Evolutionary conservation across 2,888 invertebrate genomes (phyloP), one percentile per base, ranked within the genome.

Genomic region (Andrena dorsata): DNA sequence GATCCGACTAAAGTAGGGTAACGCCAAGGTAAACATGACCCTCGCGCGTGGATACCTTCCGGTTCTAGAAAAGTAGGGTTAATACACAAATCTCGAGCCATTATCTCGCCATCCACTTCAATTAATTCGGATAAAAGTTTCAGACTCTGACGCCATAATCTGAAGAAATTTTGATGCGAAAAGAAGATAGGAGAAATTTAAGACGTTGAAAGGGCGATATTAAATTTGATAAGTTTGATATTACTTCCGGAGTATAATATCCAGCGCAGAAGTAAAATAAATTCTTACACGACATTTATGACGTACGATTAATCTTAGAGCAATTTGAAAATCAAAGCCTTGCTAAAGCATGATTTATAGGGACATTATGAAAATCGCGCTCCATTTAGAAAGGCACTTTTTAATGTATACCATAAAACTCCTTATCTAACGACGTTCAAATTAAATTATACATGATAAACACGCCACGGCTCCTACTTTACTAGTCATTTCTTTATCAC

Each of bases 1-100:
- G 41, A 49, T 7, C 53, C 20, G 26, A 26, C 41, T n/a, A 61
- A 69, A 79, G 65, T 70, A 70, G 68, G 47, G n/a, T 58, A 69
- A 26, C 58, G 58, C 41, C 32, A 76, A 47, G 53, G 76, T 68
- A 82, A 82, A 81, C 64, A 76, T 69, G 53, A 73, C 47, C 56
- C 60, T 76, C 49, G 13, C n/a, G 8, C 28, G 5, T 26, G 71
- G 65, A 76, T 80, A 49, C 28, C n/a, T 26, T 23, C 28, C 3
- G 1, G 47, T 35, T 49, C 32, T 13, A 3, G 20, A 47, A 23
- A 26, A 58, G 49, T 20, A 26, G 8, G 3, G 0, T 20, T 49
- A 56, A 35, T 23, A 10, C 32, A 20, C 3, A 30, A 47, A 26
- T 69, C 8, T 7, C 4, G 16, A 16, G 10, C 8, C 41, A 13